Evolutionary conservation across 2,113 vertebrate genomes (phyloP), one percentile per base, ranked within the genome.

Genomic region (Ibidorhyncha struthersii): DNA sequence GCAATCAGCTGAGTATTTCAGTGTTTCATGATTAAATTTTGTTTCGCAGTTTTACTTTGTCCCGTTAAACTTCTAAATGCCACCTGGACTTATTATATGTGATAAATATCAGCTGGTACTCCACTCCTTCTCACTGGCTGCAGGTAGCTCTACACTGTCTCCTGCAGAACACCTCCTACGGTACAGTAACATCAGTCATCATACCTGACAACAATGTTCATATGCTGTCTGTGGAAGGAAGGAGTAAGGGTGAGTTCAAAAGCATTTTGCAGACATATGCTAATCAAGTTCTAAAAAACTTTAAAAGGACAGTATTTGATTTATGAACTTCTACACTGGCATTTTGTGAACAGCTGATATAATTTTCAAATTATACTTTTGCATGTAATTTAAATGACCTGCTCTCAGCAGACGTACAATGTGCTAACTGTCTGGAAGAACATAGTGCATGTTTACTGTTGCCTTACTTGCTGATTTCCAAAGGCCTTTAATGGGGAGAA

Each of bases 11-110:
- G 58, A 14, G 40, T 71, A 80, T 94, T 94, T 21, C 70, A 85
- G 36, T 55, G 49, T 86, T 97, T 96, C 34, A 16, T 79, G 85
- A 83, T 78, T 70, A 72, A 77, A 86, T 36, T 96, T 94, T 96
- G 82, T 95, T 96, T 70, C 41, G 89, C 27, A 38, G 71, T 59
- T 93, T 84, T 69, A 36, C 16, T 85, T 61, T 70, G 71, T 93
- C 70, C n/a, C 43, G 7, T 67, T 82, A 77, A 86, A 65, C 58
- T 67, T 86, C 52, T 94, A 79, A 82, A 91, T 82, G 40, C 65
- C 73, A 27, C 74, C 32, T 97, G 23, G 25, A 55, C 23, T 81
- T 27, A n/a, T 52, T 90, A 36, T 43, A 25, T 55, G 50, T 70
- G 32, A 61, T 62, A 10, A 74, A 41, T 63, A 29, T 63, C 41